phyloP scores from a whole-genome alignment of 2,113 vertebrate genomes.

The Fukomys damarensis region DNA sequence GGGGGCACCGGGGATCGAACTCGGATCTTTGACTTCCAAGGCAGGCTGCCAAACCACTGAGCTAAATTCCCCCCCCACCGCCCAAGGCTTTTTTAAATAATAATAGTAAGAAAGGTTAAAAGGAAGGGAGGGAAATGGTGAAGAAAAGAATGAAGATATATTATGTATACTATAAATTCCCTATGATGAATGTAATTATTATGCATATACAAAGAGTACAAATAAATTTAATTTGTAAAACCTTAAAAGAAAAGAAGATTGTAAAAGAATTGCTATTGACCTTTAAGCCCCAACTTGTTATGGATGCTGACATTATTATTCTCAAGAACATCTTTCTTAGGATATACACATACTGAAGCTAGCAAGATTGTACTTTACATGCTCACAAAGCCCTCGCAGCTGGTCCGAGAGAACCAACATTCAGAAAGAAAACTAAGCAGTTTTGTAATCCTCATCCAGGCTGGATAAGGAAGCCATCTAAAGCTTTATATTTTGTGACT shows the following conservation, averaged over 20 bases:
- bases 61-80: too few species aligned
- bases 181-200: neutral
- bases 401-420: neutral
- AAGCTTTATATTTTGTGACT: neutral
- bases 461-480: neutral
- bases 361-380: neutral
- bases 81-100: neutral
- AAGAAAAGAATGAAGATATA: neutral
- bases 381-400: neutral
- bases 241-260: neutral
- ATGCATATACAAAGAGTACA: neutral
- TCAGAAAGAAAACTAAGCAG: neutral
- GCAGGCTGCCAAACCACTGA: too few species aligned
- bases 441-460: neutral
- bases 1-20: too few species aligned
- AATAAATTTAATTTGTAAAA: neutral
- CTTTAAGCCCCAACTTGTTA: neutral
- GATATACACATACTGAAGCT: neutral
- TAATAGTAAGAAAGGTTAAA: neutral
- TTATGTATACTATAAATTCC: neutral
- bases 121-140: neutral
- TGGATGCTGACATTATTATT: neutral
- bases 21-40: too few species aligned
- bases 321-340: neutral
- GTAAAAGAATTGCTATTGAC: conserved; percentile 43